Evolutionary conservation across 2,888 invertebrate genomes (phyloP).

Genomic region (Drosophila nigritarsus): DNA sequence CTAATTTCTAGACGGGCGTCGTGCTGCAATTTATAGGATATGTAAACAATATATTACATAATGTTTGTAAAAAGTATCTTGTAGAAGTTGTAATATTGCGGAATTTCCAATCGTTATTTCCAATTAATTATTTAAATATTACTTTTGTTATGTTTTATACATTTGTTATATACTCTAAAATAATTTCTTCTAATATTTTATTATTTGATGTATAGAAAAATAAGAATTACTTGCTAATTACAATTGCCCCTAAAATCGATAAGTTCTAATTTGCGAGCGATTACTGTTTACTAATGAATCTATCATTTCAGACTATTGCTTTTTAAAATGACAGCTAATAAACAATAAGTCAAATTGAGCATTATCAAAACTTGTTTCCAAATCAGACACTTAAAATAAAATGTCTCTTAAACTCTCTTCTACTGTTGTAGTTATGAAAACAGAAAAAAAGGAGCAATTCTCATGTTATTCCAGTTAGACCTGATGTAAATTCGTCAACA

Average conservation of each 20-base stretch:
- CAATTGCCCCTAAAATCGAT: background rate
- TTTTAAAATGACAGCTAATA: background rate
- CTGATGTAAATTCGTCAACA: slow-evolving; percentile 28
- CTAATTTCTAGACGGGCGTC: slow-evolving; percentile 28
- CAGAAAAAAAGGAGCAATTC: background rate
- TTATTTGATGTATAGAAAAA: no score
- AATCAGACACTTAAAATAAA: background rate
- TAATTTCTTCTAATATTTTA: background rate
- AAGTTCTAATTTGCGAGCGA: background rate
- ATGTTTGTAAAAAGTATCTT: background rate
- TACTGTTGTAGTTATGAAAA: background rate
- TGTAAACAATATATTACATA: background rate
- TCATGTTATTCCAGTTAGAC: slow-evolving; percentile 29
- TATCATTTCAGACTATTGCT: background rate
- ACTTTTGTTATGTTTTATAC: background rate
- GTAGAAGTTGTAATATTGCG: background rate
- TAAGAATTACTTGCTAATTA: background rate
- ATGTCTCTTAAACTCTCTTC: background rate
- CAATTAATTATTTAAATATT: background rate
- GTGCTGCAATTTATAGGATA: slow-evolving; percentile 31
- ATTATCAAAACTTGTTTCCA: no score
- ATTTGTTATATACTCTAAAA: no score
- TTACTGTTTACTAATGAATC: background rate
- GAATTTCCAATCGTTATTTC: background rate
- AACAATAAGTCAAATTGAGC: background rate